phyloP scores from a whole-genome alignment of 2,797 vertebrate species.

The Taenioides sp. region DNA sequence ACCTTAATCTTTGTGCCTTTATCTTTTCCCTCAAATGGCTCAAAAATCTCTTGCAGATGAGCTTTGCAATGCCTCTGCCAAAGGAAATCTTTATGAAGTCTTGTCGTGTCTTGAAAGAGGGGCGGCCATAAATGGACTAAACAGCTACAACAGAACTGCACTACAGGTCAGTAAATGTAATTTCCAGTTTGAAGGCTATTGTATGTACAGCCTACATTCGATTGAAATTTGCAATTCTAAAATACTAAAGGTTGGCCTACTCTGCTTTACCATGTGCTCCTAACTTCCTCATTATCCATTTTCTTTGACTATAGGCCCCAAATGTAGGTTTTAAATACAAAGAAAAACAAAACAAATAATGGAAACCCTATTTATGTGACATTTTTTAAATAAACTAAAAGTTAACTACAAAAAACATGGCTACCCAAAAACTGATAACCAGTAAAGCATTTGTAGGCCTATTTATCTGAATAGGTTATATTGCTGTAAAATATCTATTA shows the following conservation, averaged over 20 bases:
- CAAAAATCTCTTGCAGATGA: constrained; percentile 76
- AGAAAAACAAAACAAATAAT: not conserved
- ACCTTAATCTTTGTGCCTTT: not conserved
- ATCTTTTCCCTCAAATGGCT: constrained; percentile 78
- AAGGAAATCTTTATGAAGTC: constrained; percentile 82
- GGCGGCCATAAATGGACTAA: constrained; percentile 87
- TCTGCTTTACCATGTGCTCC: constrained; percentile 3
- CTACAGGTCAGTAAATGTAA: constrained; percentile 87
- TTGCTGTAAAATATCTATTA: too few relatives aligned
- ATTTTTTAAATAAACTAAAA: not conserved
- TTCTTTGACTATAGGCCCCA: not conserved
- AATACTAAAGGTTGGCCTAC: not conserved
- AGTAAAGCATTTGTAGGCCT: too few relatives aligned
- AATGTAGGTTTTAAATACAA: not conserved
- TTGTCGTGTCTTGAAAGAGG: constrained; percentile 81
- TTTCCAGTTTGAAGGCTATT: not conserved
- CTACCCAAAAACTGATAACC: too few relatives aligned
- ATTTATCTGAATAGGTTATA: too few relatives aligned
- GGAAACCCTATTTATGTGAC: not conserved
- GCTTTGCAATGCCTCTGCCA: constrained; percentile 88
- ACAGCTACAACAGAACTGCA: constrained; percentile 86
- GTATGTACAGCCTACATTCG: not conserved
- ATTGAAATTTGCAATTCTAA: not conserved
- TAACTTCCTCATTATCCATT: constrained; percentile 8
- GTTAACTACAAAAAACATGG: too few relatives aligned